These are phyloP conservation scores for Dascyllus trimaculatus DNA, from an alignment of 2,113 vertebrate species.

Conservation along the genomic window DNA sequence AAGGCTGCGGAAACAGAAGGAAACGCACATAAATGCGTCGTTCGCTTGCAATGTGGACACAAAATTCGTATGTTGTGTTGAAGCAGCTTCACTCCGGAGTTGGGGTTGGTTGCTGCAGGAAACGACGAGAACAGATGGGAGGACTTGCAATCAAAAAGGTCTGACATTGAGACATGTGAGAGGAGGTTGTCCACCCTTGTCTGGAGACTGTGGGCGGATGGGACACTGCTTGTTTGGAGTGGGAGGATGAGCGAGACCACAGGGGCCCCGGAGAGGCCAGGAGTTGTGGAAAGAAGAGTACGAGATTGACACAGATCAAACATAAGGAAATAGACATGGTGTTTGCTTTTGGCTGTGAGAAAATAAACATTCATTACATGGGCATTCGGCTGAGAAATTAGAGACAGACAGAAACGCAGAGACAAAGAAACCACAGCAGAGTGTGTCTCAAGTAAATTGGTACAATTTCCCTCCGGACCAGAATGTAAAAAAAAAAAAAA, in stretches of 20 bases:
- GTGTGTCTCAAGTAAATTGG: constrained; percentile 12
- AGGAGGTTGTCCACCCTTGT: constrained; percentile 52
- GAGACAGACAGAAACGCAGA: constrained; percentile 6
- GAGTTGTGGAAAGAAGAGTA: constrained; percentile 36
- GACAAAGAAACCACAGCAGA: constrained; percentile 26
- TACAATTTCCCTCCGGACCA: constrained; percentile 1
- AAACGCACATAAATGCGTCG: no score
- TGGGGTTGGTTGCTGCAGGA: constrained; percentile 8
- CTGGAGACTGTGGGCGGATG: constrained; percentile 61
- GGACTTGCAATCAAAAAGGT: constrained; percentile 64
- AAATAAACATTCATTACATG: constrained; percentile 56
- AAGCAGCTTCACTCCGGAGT: constrained; percentile 1
- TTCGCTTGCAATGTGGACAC: no score
- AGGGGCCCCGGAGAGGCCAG: constrained; percentile 30
- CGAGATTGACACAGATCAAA: constrained; percentile 61
- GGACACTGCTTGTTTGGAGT: constrained; percentile 53
- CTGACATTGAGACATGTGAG: constrained; percentile 51
- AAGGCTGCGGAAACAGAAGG: constrained; percentile 85
- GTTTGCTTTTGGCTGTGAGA: constrained; percentile 45
- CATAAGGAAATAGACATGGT: constrained; percentile 47
- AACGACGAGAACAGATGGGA: constrained; percentile 38
- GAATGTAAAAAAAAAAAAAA: constrained; percentile 1
- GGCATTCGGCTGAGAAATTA: constrained; percentile 48
- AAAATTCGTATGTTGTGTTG: neutral
- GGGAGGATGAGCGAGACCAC: constrained; percentile 65